Evolutionary conservation across 1,140 invertebrate species (phyloP).

Genomic region (Dreissena rostriformis): DNA sequence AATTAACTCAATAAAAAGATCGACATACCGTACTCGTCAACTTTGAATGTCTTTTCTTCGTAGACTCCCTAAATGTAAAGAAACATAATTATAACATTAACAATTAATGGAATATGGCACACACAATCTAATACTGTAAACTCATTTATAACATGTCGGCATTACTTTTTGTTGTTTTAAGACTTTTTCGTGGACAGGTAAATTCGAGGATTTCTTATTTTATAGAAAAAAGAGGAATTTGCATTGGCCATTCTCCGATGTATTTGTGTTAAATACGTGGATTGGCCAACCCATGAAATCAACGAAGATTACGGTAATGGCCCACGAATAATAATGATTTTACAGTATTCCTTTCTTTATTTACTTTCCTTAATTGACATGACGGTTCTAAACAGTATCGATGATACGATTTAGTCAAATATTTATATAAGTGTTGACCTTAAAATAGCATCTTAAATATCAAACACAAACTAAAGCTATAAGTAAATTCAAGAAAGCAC

Average conservation of each 20-base stretch:
- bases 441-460: background rate
- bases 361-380: background rate
- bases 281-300: no score
- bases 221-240: no score
- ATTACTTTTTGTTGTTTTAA: no score
- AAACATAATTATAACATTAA: no score
- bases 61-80: conserved; percentile 46
- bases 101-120: background rate
- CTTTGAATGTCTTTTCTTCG: conserved; percentile 53
- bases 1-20: background rate
- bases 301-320: no score
- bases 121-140: background rate
- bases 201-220: no score
- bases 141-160: no score
- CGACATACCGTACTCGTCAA: conserved; percentile 52
- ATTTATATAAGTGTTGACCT: background rate
- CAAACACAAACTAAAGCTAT: no score
- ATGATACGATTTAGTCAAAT: background rate
- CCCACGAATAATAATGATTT: no score
- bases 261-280: no score
- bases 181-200: no score
- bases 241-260: no score
- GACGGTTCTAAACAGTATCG: background rate
- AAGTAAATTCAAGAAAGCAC: background rate
- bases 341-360: background rate